These are phyloP conservation scores for Caenorhabditis brenneri DNA, from an alignment of 1,140 invertebrate genomes.

Conservation along the genomic window DNA sequence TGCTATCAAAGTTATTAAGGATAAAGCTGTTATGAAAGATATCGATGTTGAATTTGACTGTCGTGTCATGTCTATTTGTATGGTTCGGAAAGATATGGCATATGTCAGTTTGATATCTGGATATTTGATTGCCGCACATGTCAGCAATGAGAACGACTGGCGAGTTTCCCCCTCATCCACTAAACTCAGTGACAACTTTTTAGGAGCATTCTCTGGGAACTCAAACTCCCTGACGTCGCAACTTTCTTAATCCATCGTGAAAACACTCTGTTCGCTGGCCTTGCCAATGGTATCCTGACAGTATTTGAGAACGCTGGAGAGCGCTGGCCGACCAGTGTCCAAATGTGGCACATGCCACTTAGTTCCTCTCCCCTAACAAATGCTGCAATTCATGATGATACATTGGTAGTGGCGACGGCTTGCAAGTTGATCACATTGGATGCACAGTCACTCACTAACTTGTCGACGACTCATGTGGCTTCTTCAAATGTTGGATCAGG, in stretches of 20 bases:
- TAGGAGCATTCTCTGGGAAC: constrained; percentile 72
- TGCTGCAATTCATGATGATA: constrained; percentile 71
- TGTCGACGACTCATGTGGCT: constrained; percentile 73
- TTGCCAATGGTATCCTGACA: constrained; percentile 75
- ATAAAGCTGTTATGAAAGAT: constrained; percentile 71
- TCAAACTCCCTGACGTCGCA: constrained; percentile 73
- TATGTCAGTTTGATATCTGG: constrained; percentile 73
- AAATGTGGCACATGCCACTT: constrained; percentile 74
- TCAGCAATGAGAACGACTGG: constrained; percentile 48
- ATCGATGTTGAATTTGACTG: constrained; percentile 73
- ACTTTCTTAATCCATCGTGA: constrained; percentile 72
- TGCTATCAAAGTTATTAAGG: constrained; percentile 70
- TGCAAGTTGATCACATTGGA: constrained; percentile 74
- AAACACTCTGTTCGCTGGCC: constrained; percentile 72
- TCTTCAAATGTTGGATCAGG: constrained; percentile 65
- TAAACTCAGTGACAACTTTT: constrained; percentile 46
- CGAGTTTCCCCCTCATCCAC: constrained; percentile 62
- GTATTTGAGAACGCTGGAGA: constrained; percentile 70
- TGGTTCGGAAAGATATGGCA: constrained; percentile 70
- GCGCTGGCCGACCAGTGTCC: constrained; percentile 63
- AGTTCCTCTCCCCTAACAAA: constrained; percentile 73
- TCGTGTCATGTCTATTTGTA: constrained; percentile 72
- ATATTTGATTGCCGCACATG: constrained; percentile 72
- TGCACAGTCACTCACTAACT: constrained; percentile 72
- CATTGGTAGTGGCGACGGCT: constrained; percentile 74